These are phyloP conservation scores for Subanguina moxae DNA, from an alignment of 1,140 invertebrate genomes.

Conservation along the genomic window DNA sequence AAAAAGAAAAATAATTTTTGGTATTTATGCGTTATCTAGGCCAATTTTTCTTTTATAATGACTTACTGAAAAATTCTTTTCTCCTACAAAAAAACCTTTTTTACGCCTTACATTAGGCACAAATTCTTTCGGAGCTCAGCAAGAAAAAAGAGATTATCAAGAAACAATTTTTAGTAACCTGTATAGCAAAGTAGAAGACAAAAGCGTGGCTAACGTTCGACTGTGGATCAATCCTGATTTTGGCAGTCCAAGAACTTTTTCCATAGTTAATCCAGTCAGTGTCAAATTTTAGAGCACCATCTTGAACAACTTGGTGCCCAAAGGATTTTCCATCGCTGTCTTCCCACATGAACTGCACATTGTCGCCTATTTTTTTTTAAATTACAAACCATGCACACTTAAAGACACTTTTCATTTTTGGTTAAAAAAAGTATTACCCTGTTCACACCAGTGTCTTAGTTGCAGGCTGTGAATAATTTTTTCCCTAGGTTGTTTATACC, in stretches of 20 bases:
- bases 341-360: constrained; percentile 78
- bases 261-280: constrained; percentile 82
- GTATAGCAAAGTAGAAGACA: constrained; percentile 38
- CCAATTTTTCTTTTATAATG: too few species aligned
- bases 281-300: constrained; percentile 72
- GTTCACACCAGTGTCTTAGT: constrained; percentile 79
- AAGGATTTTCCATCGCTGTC: constrained; percentile 86
- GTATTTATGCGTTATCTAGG: too few species aligned
- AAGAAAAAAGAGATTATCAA: too few species aligned
- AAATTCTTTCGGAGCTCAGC: too few species aligned
- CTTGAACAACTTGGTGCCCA: constrained; percentile 82
- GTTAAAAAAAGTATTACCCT: constrained; percentile 67
- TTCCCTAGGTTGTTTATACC: constrained; percentile 75
- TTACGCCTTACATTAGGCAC: too few species aligned
- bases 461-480: constrained; percentile 61
- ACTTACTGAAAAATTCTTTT: too few species aligned
- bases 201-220: constrained; percentile 14
- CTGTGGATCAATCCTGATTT: constrained; percentile 21
- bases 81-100: too few species aligned
- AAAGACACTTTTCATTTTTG: too few species aligned
- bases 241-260: constrained; percentile 76
- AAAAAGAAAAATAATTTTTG: too few species aligned
- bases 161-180: constrained; percentile 32
- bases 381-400: too few species aligned
- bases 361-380: constrained; percentile 48